These are phyloP conservation scores for Zalophus californianus DNA, from an alignment of 2,797 vertebrate species.

Conservation along the genomic window DNA sequence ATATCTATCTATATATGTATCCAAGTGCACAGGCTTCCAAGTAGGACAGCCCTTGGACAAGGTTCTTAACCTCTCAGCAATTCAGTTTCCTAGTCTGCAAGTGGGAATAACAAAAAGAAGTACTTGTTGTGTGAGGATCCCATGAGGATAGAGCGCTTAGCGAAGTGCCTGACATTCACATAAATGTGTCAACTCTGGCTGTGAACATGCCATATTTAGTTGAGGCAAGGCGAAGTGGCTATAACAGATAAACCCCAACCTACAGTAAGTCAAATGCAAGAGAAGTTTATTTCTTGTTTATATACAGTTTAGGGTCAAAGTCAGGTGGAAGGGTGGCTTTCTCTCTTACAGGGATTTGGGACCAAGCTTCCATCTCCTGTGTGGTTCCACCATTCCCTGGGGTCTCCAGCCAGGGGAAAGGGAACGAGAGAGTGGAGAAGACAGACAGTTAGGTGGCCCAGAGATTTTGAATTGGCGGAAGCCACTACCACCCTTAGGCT, in stretches of 20 bases:
- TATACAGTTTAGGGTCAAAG: not conserved
- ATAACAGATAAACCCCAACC: constrained; percentile 26
- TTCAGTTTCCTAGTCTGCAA: not conserved
- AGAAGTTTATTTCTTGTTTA: constrained; percentile 8
- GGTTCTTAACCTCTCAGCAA: not conserved
- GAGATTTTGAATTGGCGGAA: not conserved
- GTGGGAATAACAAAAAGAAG: not conserved
- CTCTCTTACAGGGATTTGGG: not conserved
- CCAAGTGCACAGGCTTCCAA: not conserved
- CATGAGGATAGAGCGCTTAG: not conserved
- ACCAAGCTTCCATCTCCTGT: not conserved
- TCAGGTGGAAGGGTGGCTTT: not conserved
- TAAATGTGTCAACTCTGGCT: not conserved
- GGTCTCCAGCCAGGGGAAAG: not conserved
- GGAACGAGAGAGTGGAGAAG: not conserved
- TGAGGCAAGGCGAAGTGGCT: not conserved
- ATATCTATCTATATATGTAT: not conserved
- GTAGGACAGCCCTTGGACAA: not conserved
- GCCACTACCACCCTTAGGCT: not conserved
- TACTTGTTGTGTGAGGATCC: not conserved
- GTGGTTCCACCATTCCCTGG: not conserved
- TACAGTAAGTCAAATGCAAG: not conserved
- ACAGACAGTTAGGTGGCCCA: not conserved
- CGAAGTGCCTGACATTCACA: not conserved
- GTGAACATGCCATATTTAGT: not conserved